Conservation (phyloP, 2,888 invertebrate species). For the Blera fallax region DNA sequence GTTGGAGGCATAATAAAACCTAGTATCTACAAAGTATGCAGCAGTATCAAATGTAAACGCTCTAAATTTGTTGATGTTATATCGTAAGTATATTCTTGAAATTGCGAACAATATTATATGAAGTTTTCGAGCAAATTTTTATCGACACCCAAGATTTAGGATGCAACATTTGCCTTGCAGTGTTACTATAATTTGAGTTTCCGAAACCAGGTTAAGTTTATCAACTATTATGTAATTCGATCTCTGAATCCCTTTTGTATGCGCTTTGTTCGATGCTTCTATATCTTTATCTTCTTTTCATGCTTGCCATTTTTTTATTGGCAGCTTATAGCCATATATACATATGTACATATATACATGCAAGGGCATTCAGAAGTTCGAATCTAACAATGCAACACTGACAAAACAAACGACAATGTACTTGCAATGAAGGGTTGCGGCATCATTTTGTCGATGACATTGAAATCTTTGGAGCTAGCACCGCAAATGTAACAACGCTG, state of each 20-base stretch:
- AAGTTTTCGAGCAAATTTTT: no score
- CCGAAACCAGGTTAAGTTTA: background rate
- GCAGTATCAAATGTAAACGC: no score
- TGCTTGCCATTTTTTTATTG: no score
- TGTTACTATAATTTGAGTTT: background rate
- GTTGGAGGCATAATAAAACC: no score
- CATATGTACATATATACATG: no score
- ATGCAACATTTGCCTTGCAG: background rate
- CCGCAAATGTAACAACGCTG: no score
- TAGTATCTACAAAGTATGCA: no score
- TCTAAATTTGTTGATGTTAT: no score
- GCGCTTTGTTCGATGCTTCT: background rate
- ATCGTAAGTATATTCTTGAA: no score
- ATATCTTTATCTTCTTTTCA: background rate
- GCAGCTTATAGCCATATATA: background rate
- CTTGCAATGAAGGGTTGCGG: background rate
- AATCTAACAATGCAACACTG: background rate
- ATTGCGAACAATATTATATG: no score
- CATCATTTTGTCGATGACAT: background rate
- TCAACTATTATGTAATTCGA: background rate
- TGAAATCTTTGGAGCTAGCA: background rate
- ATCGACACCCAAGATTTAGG: background rate
- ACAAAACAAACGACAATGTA: background rate
- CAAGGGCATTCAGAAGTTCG: background rate
- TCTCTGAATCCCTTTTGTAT: background rate